phyloP scores from a whole-genome alignment of 2,888 invertebrate species.

The Apotomis capreana region DNA sequence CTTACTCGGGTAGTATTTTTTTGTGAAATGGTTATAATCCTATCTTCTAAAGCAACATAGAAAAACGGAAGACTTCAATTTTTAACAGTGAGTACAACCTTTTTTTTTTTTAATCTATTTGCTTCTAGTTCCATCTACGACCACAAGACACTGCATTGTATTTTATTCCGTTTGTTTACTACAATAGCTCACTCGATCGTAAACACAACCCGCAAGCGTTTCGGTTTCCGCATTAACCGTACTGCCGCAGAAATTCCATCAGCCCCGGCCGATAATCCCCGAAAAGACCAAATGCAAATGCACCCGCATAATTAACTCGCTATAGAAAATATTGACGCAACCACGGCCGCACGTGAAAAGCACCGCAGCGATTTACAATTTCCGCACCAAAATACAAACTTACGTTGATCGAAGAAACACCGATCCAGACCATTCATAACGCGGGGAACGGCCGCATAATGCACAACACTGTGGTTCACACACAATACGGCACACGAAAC shows the following conservation, averaged over 20 bases:
- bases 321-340: constrained; percentile 66
- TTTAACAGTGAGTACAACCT: too few species aligned
- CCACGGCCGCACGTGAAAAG: constrained; percentile 62
- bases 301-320: constrained; percentile 49
- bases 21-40: too few species aligned
- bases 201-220: constrained; percentile 1
- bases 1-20: too few species aligned
- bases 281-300: constrained; percentile 33
- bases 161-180: constrained; percentile 6
- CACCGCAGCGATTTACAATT: constrained; percentile 70
- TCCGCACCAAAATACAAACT: constrained; percentile 71
- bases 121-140: neutral
- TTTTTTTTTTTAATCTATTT: too few species aligned
- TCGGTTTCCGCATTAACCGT: neutral
- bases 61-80: too few species aligned
- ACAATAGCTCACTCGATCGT: neutral
- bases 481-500: constrained; percentile 58
- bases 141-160: neutral
- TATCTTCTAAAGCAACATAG: too few species aligned
- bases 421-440: constrained; percentile 84
- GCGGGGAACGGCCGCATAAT: constrained; percentile 78
- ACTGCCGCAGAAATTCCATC: constrained; percentile 1
- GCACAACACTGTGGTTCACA: constrained; percentile 76
- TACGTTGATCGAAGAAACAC: constrained; percentile 84
- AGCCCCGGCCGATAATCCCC: constrained; percentile 29